phyloP scores from a whole-genome alignment of 2,113 vertebrate genomes.

The Stictonetta naevosa region DNA sequence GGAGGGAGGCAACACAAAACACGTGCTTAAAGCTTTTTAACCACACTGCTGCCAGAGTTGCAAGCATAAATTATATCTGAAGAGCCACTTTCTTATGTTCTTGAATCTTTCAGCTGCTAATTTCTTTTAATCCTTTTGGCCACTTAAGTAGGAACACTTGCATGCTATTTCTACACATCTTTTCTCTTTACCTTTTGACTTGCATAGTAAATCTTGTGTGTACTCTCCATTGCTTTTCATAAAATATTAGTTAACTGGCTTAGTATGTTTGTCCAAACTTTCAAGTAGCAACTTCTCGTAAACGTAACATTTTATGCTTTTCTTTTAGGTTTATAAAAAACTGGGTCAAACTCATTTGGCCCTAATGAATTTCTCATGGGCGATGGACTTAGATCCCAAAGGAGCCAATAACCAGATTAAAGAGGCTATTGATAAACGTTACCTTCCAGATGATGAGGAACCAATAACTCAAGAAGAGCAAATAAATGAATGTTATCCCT shows the following conservation, averaged over 20 bases:
- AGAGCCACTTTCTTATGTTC: neutral
- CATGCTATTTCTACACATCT: neutral
- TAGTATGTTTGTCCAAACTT: neutral
- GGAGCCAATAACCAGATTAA: constrained; percentile 99
- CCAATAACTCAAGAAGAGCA: constrained; percentile 88
- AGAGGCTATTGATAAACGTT: constrained; percentile 98
- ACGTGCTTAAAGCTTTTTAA: neutral
- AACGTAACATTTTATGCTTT: constrained; percentile 37
- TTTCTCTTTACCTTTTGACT: neutral
- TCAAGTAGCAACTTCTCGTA: constrained; percentile 47
- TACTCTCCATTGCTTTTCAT: neutral
- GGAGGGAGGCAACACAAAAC: neutral
- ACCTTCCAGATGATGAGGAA: constrained; percentile 96
- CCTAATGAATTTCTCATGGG: constrained; percentile 99
- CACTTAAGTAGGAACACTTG: neutral
- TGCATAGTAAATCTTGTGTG: neutral
- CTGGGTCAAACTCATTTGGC: constrained; percentile 97
- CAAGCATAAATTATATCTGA: neutral
- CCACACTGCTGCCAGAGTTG: neutral
- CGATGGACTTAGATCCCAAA: constrained; percentile 99
- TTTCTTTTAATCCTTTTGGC: neutral
- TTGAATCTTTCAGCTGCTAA: neutral
- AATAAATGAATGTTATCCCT: constrained; percentile 80
- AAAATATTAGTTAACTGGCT: neutral
- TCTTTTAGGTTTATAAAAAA: constrained; percentile 95